phyloP scores from a whole-genome alignment of 30 jellyfish, hydroid and myxozoan genomes.

The Clytia hemisphaerica region DNA sequence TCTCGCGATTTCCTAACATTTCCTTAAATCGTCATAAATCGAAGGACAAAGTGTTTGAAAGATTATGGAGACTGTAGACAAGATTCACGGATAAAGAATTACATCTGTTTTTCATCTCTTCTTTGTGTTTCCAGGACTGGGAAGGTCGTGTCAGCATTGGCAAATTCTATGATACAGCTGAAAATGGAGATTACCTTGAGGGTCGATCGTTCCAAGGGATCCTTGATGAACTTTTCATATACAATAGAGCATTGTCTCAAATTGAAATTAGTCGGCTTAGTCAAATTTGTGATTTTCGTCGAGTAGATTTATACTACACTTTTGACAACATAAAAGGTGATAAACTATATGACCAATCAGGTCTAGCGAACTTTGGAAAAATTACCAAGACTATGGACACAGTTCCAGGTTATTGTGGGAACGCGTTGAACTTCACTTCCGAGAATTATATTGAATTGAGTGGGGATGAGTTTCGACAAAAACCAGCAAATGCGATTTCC shows the following conservation, averaged over 20 bases:
- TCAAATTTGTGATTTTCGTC: conserved; percentile 79
- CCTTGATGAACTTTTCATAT: conserved; percentile 64
- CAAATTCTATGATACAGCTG: conserved; percentile 62
- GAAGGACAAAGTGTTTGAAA: no score
- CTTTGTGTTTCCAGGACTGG: conserved; percentile 54
- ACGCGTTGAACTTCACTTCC: conserved; percentile 56
- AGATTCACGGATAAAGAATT: no score
- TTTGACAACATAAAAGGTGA: conserved; percentile 40
- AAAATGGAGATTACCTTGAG: conserved; percentile 69
- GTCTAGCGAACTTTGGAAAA: conserved; percentile 59
- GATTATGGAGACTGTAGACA: no score
- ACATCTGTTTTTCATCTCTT: no score
- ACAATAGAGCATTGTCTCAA: conserved; percentile 58
- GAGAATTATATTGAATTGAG: conserved; percentile 38
- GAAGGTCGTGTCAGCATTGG: conserved; percentile 80
- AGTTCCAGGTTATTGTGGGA: conserved; percentile 72
- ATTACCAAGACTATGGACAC: conserved; percentile 40
- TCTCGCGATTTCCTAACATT: no score
- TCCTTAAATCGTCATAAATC: no score
- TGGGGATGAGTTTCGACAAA: conserved; percentile 73
- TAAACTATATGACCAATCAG: conserved; percentile 63
- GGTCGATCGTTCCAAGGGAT: conserved; percentile 80
- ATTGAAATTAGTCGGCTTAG: conserved; percentile 64
- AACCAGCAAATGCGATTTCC: conserved; percentile 74
- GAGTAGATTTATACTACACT: conserved; percentile 56